A percentile compares a stretch with the other conserved stretches of the same genome.
Evolutionary conservation across 2,113 vertebrate species (phyloP).

Genomic region (zebrafish (Danio rerio)): GRCz12tu NC_133184.1:54117501-54118000

Average conservation of each 20-base stretch:
- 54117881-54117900: constrained; percentile 5
- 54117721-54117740: not conserved
- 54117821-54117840: constrained; percentile 19
- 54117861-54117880: not conserved
- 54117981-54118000: not conserved
- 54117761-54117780: not conserved
- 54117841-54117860: constrained; percentile 13
- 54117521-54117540: not conserved
- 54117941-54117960: not conserved
- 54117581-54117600: constrained; percentile 29
- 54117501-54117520: too few species aligned
- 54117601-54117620: constrained; percentile 51
- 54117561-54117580: constrained; percentile 4
- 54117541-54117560: constrained; percentile 16
- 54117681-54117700: constrained; percentile 5
- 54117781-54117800: not conserved
- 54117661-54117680: constrained; percentile 38
- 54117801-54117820: constrained; percentile 22
- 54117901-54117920: not conserved
- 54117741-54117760: not conserved
- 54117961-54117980: not conserved
- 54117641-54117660: constrained; percentile 32
- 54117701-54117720: not conserved
- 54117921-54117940: not conserved
- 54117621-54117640: constrained; percentile 49